Base-by-base conservation (phyloP, 1,140 invertebrate species). In the Camponotus vicinus region DNA sequence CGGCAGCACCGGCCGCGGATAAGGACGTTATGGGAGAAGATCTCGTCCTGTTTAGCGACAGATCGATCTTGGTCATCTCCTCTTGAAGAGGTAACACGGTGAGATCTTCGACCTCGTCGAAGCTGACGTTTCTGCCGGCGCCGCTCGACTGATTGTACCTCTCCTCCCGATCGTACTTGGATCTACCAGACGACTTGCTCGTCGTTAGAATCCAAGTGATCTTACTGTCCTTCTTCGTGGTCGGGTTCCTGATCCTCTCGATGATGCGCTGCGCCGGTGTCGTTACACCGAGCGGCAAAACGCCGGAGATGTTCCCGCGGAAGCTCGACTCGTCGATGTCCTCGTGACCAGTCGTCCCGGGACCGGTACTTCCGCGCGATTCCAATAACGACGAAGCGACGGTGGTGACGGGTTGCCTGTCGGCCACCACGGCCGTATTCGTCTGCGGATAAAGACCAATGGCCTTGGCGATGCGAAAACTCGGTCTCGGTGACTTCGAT, bases 31-130 rank as follows among this genome's bases (percentile, higher is more conserved):
- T n/a, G 45, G 88, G 75, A 13, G 85, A 86, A 1, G 89, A 78
- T 15, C 75, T 89, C 11, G 91, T 93, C 76, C 87, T 91, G 66
- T 93, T 92, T 59, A 93, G 86, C 64, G 91, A 86, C 79, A 93
- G 79, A 32, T 91, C 92, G 66, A 91, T 77, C 61, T 87, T 89
- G 11, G 89, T 88, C 27, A 89, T 86, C 70, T 91, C 92, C 52
- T 90, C 89, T 77, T 88, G 91, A 18, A 94, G 71, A 34, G 94
- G 93, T 75, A 93, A 75, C 34, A 94, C 94, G n/a, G 93, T 93
- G 37, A 94, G 87, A 83, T 92, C 88, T 57, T 93, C 91, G 27
- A 92, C 87, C 15, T 90, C 77, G n/a, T 88, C 89, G 40, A 63
- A 21, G 78, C 71, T 90, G n/a, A 40, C 75, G 88, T 87, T 91